phyloP scores from a whole-genome alignment of 1,140 invertebrate genomes.

The Steinernema khuongi region DNA sequence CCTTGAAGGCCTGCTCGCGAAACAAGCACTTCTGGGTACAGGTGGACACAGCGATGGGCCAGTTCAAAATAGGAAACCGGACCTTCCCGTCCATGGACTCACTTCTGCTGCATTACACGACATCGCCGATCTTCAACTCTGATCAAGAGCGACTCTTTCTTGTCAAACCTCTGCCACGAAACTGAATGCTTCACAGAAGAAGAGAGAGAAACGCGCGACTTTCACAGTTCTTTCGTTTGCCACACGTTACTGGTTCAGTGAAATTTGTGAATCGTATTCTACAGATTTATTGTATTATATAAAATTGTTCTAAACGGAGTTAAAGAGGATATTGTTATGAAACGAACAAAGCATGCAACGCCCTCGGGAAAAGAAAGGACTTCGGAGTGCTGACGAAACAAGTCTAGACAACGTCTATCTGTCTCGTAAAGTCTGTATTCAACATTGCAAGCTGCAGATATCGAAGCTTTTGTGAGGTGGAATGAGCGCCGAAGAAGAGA shows the following conservation, averaged over 20 bases:
- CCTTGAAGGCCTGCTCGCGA: slow-evolving; percentile 87
- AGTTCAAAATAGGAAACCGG: slow-evolving; percentile 80
- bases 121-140: slow-evolving; percentile 84
- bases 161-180: slow-evolving; percentile 45
- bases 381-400: too few species aligned
- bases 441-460: too few species aligned
- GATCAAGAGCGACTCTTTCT: slow-evolving; percentile 49
- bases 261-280: background rate
- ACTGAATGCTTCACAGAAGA: slow-evolving; percentile 7
- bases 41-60: slow-evolving; percentile 83
- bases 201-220: too few species aligned
- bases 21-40: slow-evolving; percentile 99
- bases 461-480: too few species aligned
- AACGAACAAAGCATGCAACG: too few species aligned
- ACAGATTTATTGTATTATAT: background rate
- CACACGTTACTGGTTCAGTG: background rate
- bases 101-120: slow-evolving; percentile 94
- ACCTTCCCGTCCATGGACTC: slow-evolving; percentile 92
- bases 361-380: too few species aligned
- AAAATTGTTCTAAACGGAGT: background rate
- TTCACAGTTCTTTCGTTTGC: background rate
- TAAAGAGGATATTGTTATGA: too few species aligned
- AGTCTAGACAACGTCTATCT: too few species aligned
- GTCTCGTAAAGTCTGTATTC: too few species aligned
- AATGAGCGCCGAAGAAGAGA: too few species aligned